Percentiles rank a stretch among this genome's conserved stretches.
Evolutionary conservation across 1,140 invertebrate genomes (phyloP).

Genomic region (Tribolium madens): DNA sequence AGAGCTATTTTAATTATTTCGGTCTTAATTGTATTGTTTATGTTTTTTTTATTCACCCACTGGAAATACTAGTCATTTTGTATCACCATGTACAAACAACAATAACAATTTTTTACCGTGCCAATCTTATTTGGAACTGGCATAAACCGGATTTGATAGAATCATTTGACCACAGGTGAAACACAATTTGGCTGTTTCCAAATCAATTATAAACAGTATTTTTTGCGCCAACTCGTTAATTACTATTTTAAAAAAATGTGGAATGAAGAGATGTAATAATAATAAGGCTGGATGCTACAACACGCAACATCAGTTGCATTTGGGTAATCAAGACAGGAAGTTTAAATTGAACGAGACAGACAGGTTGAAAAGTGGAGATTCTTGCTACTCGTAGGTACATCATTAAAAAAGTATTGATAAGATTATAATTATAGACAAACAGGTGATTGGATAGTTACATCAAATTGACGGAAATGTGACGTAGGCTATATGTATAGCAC

Average conservation of each 20-base stretch:
- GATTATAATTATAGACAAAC: constrained; percentile 14
- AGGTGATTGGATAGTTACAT: constrained; percentile 3
- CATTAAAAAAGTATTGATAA: constrained; percentile 19
- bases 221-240: constrained; percentile 1
- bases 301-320: constrained; percentile 23
- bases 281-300: not conserved
- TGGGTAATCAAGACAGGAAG: constrained; percentile 25
- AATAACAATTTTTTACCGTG: constrained; percentile 21
- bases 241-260: not conserved
- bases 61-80: constrained; percentile 13
- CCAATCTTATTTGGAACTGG: not conserved
- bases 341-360: constrained; percentile 25
- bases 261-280: constrained; percentile 10
- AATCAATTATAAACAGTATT: constrained; percentile 5
- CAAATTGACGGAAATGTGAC: not conserved
- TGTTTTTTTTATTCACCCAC: not conserved
- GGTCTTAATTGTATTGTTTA: constrained; percentile 15
- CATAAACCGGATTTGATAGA: constrained; percentile 13
- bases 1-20: constrained; percentile 19
- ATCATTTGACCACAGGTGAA: not conserved
- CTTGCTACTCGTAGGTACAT: not conserved
- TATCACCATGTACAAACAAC: not conserved
- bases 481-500: not conserved
- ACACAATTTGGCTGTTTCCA: not conserved
- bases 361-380: constrained; percentile 4